These are phyloP conservation scores for Virgularia gustaviana DNA, from an alignment of 92 coral and sea anemone genomes.

Conservation along the genomic window DNA sequence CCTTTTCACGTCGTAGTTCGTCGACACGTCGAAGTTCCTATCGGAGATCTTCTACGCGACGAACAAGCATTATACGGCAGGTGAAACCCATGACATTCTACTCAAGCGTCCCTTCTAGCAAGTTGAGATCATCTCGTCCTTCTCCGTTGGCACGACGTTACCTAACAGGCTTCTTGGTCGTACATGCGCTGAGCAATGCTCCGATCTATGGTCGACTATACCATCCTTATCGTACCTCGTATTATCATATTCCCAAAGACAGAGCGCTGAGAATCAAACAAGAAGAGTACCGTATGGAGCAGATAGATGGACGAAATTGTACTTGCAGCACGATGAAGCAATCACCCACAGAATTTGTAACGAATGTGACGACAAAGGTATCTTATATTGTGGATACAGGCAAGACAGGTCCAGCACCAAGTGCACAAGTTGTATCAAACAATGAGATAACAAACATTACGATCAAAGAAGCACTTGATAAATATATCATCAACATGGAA, in stretches of 20 bases:
- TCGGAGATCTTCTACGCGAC: not conserved
- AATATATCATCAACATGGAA: not conserved
- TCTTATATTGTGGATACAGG: not conserved
- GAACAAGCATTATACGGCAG: too few relatives aligned
- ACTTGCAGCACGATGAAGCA: not conserved
- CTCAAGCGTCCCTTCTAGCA: slow-evolving; percentile 1
- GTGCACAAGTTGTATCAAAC: not conserved
- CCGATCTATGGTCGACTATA: not conserved
- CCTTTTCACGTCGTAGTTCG: too few relatives aligned
- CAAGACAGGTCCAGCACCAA: not conserved
- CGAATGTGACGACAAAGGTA: slow-evolving; percentile 15
- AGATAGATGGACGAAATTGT: not conserved
- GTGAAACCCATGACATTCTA: not conserved
- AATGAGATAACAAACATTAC: not conserved
- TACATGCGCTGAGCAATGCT: not conserved
- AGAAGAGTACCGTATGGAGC: slow-evolving; percentile 10
- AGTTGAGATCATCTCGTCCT: not conserved
- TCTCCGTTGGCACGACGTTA: not conserved
- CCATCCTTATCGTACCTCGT: not conserved
- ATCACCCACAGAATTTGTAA: not conserved
- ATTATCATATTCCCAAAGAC: slow-evolving; percentile 6
- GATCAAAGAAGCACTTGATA: not conserved
- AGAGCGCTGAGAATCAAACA: slow-evolving; percentile 2
- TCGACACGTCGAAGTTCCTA: not conserved
- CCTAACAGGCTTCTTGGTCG: not conserved